These are phyloP conservation scores for Bostrychus sinensis DNA, from an alignment of 2,113 vertebrate species.

Conservation along the genomic window DNA sequence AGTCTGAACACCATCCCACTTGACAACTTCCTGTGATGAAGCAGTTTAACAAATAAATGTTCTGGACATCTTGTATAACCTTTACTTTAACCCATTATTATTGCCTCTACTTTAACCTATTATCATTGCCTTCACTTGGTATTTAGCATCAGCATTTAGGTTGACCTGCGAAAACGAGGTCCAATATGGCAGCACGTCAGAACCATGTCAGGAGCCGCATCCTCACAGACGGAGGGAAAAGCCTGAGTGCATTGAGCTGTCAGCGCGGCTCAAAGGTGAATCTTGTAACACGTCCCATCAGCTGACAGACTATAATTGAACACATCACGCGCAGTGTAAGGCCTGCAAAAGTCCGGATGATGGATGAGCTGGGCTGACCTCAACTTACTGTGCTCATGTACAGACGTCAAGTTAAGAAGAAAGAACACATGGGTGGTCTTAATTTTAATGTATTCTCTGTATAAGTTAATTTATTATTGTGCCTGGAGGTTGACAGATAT, in stretches of 20 bases:
- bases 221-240: background rate
- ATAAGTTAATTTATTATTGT: background rate
- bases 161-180: background rate
- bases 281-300: constrained; percentile 17
- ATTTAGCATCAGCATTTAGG: no score
- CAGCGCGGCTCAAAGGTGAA: constrained; percentile 14
- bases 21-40: no score
- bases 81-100: no score
- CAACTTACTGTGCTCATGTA: constrained; percentile 5
- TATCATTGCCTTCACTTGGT: no score
- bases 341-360: constrained; percentile 16
- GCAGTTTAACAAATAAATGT: no score
- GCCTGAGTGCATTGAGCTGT: background rate
- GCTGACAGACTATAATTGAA: constrained; percentile 40
- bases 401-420: background rate
- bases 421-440: background rate
- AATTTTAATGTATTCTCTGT: background rate
- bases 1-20: no score
- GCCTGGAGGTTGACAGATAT: background rate
- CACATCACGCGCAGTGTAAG: constrained; percentile 6
- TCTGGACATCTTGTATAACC: no score
- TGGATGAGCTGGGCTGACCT: constrained; percentile 22
- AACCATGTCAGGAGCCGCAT: background rate
- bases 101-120: no score
- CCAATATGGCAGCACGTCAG: background rate